Conservation (phyloP, 1,140 invertebrate species). For the Onthophagus taurus region DNA sequence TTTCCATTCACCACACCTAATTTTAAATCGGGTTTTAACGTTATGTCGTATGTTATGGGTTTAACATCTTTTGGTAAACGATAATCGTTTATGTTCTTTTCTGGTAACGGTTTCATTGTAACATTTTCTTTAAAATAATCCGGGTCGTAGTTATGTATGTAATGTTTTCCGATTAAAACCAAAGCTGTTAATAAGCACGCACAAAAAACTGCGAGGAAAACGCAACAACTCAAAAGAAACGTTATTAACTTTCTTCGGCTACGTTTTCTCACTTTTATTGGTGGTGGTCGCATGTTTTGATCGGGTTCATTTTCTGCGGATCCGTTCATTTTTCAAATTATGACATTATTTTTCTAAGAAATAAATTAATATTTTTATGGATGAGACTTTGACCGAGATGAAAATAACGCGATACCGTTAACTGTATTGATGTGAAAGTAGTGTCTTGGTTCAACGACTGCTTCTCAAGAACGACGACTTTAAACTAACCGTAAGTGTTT, state of each 20-base stretch:
- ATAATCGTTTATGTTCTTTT: neutral
- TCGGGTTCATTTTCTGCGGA: too few relatives aligned
- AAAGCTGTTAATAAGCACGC: constrained; percentile 39
- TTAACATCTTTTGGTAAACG: constrained; percentile 56
- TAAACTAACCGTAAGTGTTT: too few relatives aligned
- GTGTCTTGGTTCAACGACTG: too few relatives aligned
- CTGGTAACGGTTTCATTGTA: neutral
- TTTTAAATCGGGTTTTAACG: constrained; percentile 61
- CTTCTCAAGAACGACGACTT: too few relatives aligned
- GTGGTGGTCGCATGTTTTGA: constrained; percentile 5
- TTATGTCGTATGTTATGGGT: constrained; percentile 67
- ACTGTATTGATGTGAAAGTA: too few relatives aligned
- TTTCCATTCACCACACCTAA: constrained; percentile 59
- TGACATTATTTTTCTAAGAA: too few relatives aligned
- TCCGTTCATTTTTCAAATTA: too few relatives aligned
- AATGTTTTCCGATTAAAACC: constrained; percentile 40
- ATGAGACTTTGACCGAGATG: too few relatives aligned
- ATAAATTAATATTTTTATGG: too few relatives aligned
- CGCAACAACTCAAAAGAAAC: constrained; percentile 38
- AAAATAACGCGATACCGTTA: too few relatives aligned
- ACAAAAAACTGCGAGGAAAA: constrained; percentile 40
- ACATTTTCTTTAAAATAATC: too few relatives aligned
- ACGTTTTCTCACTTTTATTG: constrained; percentile 17
- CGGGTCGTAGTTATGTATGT: constrained; percentile 19
- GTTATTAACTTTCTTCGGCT: constrained; percentile 16